phyloP scores from a whole-genome alignment of 2,888 invertebrate species.

The Oligia fasciuncula region DNA sequence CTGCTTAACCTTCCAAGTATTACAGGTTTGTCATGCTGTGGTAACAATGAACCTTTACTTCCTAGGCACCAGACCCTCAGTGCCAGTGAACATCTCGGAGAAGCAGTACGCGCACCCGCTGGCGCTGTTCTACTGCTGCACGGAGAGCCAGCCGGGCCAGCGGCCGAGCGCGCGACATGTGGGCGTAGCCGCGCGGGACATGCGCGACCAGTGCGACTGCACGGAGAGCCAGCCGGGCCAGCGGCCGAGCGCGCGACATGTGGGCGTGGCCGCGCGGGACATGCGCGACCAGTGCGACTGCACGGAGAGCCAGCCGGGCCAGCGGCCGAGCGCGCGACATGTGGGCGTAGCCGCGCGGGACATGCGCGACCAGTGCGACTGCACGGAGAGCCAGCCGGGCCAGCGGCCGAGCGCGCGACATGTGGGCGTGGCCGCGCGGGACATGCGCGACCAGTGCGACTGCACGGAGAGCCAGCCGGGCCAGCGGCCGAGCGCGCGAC shows the following conservation, averaged over 20 bases:
- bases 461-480: conserved; percentile 71
- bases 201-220: too few relatives aligned
- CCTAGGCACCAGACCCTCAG: conserved; percentile 92
- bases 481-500: conserved; percentile 91
- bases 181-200: conserved; percentile 73
- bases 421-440: conserved; percentile 81
- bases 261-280: too few relatives aligned
- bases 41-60: not conserved
- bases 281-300: too few relatives aligned
- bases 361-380: too few relatives aligned
- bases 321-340: too few relatives aligned
- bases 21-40: not conserved
- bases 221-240: too few relatives aligned
- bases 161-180: conserved; percentile 91
- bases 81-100: conserved; percentile 91
- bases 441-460: conserved; percentile 73
- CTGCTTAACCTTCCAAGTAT: not conserved
- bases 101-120: conserved; percentile 91
- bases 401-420: conserved; percentile 91
- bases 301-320: too few relatives aligned
- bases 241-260: too few relatives aligned
- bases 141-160: conserved; percentile 87
- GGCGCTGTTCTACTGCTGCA: conserved; percentile 93
- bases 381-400: conserved; percentile 71
- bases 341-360: too few relatives aligned